Percentiles rank a stretch among this genome's conserved stretches.
Evolutionary conservation across 2,888 invertebrate species (phyloP).

Genomic region (Ormyrus labotus): DNA sequence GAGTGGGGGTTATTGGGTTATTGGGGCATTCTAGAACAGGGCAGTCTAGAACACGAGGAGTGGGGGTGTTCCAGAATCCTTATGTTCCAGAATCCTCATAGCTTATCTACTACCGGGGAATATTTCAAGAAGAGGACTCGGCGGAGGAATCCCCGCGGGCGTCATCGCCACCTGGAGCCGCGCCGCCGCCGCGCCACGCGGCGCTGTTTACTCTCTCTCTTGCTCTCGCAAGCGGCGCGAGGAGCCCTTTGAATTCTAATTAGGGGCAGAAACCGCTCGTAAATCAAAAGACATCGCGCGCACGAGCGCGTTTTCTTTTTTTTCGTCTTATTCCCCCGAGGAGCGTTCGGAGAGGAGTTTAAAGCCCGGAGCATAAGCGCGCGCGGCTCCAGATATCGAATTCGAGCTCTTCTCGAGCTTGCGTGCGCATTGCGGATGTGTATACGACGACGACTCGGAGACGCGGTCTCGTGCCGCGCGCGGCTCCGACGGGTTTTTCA

Average conservation of each 20-base stretch:
- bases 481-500: not conserved
- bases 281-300: conserved; percentile 51
- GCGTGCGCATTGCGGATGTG: too few relatives aligned
- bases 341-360: not conserved
- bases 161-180: conserved; percentile 48
- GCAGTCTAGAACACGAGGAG: too few relatives aligned
- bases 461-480: too few relatives aligned
- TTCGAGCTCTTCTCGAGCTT: not conserved
- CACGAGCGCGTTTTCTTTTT: not conserved
- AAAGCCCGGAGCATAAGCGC: not conserved
- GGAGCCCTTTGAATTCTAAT: conserved; percentile 61
- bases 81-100: too few relatives aligned
- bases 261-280: conserved; percentile 55
- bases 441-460: too few relatives aligned
- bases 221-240: not conserved
- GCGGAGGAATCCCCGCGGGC: conserved; percentile 13
- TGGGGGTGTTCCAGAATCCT: too few relatives aligned
- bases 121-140: not conserved
- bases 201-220: not conserved
- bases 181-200: not conserved
- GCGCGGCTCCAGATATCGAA: conserved; percentile 15
- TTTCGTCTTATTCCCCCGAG: not conserved
- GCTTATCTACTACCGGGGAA: too few relatives aligned
- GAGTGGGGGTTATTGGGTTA: too few relatives aligned
- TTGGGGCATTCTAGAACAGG: too few relatives aligned